phyloP scores from a whole-genome alignment of 1,140 invertebrate genomes.

The Drosophila prosaltans region DNA sequence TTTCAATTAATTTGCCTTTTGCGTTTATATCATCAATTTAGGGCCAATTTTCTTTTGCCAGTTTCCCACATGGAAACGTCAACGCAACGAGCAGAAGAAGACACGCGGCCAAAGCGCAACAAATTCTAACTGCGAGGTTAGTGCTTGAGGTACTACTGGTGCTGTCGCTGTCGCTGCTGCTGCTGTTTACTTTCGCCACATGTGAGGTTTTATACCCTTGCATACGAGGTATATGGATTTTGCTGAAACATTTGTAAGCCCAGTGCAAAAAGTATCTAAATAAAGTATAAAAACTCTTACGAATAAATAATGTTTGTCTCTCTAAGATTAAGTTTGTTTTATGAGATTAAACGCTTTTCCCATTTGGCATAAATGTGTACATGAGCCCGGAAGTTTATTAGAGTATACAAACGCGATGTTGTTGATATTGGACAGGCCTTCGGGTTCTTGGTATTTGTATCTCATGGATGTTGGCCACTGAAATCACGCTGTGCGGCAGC shows the following conservation, averaged over 20 bases:
- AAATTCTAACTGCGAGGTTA: constrained; percentile 13
- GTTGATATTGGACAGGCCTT: background rate
- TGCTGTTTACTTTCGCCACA: background rate
- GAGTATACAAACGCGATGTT: background rate
- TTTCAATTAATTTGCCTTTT: constrained; percentile 41
- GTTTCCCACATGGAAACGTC: constrained; percentile 41
- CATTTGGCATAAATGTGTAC: no score
- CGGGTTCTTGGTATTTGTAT: constrained; percentile 3
- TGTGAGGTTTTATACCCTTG: constrained; percentile 7
- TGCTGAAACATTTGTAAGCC: background rate
- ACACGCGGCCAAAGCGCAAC: constrained; percentile 6
- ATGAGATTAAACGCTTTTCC: no score
- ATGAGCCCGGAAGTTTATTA: background rate
- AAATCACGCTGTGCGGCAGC: constrained; percentile 22
- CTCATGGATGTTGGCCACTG: background rate
- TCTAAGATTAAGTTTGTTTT: background rate
- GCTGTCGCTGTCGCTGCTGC: constrained; percentile 1
- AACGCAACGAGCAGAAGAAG: constrained; percentile 1
- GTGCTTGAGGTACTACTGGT: constrained; percentile 34
- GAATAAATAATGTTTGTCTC: no score
- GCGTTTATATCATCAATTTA: constrained; percentile 26
- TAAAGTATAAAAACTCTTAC: no score
- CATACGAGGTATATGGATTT: background rate
- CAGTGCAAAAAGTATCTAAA: background rate
- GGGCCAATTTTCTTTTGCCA: constrained; percentile 26